Conservation (phyloP, 2,113 vertebrate species). For the Suricata suricatta region DNA sequence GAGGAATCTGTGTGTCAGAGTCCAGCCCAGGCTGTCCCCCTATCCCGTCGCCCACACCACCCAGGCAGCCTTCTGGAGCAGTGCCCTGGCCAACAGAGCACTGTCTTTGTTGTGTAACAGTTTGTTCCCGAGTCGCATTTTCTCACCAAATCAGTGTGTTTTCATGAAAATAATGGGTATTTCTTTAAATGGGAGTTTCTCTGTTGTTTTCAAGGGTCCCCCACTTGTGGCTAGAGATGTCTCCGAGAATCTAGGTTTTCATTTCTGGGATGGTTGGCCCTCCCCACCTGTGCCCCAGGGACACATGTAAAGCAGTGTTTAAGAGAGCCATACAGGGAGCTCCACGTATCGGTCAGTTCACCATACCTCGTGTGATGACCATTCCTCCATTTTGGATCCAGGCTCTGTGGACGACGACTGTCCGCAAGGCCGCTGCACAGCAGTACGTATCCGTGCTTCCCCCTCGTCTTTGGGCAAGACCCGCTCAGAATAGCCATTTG, state of each 20-base stretch:
- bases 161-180: constrained; percentile 2
- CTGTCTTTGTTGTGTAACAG: not conserved
- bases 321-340: not conserved
- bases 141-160: constrained; percentile 42
- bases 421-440: not conserved
- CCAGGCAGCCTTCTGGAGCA: constrained; percentile 66
- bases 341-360: not conserved
- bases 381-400: not conserved
- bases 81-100: constrained; percentile 29
- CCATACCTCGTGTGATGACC: not conserved
- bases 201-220: not conserved
- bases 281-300: not conserved
- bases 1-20: constrained; percentile 65
- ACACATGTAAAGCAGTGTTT: not conserved
- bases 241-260: constrained; percentile 65
- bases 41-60: constrained; percentile 52
- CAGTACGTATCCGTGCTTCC: not conserved
- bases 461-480: not conserved
- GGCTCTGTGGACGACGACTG: not conserved
- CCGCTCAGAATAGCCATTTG: not conserved
- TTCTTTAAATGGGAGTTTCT: not conserved
- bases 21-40: constrained; percentile 62
- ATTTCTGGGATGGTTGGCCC: constrained; percentile 59
- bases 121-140: not conserved
- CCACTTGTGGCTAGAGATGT: not conserved